Evolutionary conservation across 2,113 vertebrate species (phyloP), one percentile per base, ranked within the genome.

Genomic region (Onychostoma macrolepis): DNA sequence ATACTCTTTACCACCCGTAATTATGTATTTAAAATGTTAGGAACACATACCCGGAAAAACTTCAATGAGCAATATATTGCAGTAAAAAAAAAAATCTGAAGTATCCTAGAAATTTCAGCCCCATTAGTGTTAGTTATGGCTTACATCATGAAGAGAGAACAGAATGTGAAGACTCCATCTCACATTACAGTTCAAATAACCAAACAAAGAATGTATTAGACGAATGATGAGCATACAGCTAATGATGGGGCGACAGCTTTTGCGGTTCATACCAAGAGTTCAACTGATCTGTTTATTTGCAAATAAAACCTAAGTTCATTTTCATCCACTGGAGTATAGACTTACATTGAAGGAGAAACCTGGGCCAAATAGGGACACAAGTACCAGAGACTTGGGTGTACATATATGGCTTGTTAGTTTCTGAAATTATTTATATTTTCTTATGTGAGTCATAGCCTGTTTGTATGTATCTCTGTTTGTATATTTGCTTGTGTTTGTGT

Each of bases 91-190:
- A 21, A 12, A 2, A 58, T 4, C 4, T 30, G 0, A 21, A 65
- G 4, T 33, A 30, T 48, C 12, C 26, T 26, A 48, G 61, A 12
- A n/a, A 83, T 69, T 69, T 48, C 63, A 83, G 80, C 41, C 10
- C 26, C n/a, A 69, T 69, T 69, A 45, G 63, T 41, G 38, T 11
- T 83, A 83, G 12, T 83, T 43, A 53, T 48, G 38, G 24, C n/a
- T 81, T 61, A 11, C 50, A 71, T 83, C 28, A 6, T 33, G n/a
- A 50, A 30, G 36, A 69, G 33, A 71, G 63, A 72, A 72, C 65
- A 71, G 41, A 83, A 83, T 72, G 65, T 72, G 26, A 83, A 83
- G 28, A 53, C 80, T 21, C 38, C 6, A n/a, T 17, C 24, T 24
- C 19, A n/a, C 26, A 48, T 43, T 81, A 65, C 33, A 41, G 33